Evolutionary conservation across 2,113 vertebrate genomes (phyloP), one percentile per base, ranked within the genome.

Genomic region (Felis chaus): DNA sequence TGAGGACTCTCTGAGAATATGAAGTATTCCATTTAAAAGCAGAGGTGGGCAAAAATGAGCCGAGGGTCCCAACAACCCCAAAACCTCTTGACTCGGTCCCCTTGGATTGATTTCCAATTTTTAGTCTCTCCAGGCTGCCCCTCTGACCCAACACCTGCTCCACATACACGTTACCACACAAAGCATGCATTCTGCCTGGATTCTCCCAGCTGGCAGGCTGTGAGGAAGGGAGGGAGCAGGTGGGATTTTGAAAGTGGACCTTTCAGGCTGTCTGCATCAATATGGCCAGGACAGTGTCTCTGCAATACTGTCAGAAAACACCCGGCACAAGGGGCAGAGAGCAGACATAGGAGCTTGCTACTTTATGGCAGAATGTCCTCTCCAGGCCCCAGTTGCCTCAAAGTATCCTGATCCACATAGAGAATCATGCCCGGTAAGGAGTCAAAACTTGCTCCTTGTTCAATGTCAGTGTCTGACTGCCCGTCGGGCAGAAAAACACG

Each of bases 121-220:
- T 23, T 68, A 50, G 66, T 79, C 76, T 95, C 36, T 48, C 48
- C 19, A 33, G 68, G 66, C n/a, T 41, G n/a, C 14, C 53, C 39
- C 41, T 76, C 19, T 71, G 65, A 36, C n/a, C 83, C 45, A 65
- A 82, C 83, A 96, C 53, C 91, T 91, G 95, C 48, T 83, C 63
- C 21, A 55, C 6, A 19, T 0, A 1, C 33, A 31, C 0, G 1
- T n/a, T 80, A 48, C 39, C 25, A 55, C 33, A 91, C n/a, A 68
- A 68, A 85, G 71, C 5, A 0, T 10, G 16, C 31, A 19, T 80
- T 95, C 80, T 65, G 31, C 63, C 36, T 1, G 15, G 57, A 65
- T 21, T 85, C 16, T 91, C 57, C 83, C 82, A 93, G 91, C 55
- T 80, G 89, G 80, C 29, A 12, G 63, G n/a, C 88, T 39, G 31